Evolutionary conservation across 2,888 invertebrate species (phyloP).

Genomic region (Macaria liturata): DNA sequence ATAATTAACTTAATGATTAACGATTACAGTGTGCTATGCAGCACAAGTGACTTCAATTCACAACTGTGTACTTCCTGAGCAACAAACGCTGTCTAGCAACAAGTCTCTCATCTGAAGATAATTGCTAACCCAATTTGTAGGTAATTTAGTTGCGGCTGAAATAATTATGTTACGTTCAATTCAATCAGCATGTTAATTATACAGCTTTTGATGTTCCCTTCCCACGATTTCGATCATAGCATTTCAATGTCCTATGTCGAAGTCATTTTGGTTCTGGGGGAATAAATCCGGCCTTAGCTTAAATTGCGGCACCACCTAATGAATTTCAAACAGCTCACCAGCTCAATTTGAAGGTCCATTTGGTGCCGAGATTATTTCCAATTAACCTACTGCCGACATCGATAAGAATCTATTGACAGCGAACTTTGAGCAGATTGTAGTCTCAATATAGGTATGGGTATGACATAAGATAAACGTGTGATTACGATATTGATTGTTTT

Average conservation of each 20-base stretch:
- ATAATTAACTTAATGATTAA: too few species aligned
- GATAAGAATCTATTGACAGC: conserved; percentile 37
- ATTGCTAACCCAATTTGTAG: too few species aligned
- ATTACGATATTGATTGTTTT: too few species aligned
- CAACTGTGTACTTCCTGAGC: too few species aligned
- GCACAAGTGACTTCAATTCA: too few species aligned
- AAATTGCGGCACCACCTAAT: conserved; percentile 39
- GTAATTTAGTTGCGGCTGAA: too few species aligned
- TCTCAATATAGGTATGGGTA: too few species aligned
- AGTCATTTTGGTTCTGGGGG: conserved; percentile 33
- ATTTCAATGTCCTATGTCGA: conserved; percentile 28
- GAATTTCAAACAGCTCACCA: conserved; percentile 41
- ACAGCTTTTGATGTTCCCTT: conserved; percentile 20
- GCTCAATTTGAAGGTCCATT: conserved; percentile 42
- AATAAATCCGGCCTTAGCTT: conserved; percentile 38
- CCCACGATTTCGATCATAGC: conserved; percentile 23
- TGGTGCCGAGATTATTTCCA: conserved; percentile 40
- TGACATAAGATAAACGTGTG: too few species aligned
- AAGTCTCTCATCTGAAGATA: too few species aligned
- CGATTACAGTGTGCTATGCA: too few species aligned
- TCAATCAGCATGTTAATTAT: conserved; percentile 18
- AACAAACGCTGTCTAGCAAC: too few species aligned
- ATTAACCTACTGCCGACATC: conserved; percentile 34
- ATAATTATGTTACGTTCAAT: conserved; percentile 3
- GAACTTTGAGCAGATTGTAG: background rate